Conservation (phyloP, 2,888 invertebrate species). For the Cenopis cana region DNA sequence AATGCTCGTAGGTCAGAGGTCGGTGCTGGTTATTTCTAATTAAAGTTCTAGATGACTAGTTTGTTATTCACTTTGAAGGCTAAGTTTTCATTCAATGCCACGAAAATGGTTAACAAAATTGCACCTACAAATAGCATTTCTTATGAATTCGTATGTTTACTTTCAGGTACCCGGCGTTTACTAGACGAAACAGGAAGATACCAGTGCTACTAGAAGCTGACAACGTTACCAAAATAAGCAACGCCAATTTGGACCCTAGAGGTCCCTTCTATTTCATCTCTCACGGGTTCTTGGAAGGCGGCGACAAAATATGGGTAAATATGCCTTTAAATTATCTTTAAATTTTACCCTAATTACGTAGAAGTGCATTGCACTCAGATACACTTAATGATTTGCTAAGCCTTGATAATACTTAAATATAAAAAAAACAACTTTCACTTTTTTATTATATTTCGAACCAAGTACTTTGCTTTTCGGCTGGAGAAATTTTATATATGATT, state of each 20-base stretch:
- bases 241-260: conserved; percentile 86
- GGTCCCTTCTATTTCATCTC: conserved; percentile 90
- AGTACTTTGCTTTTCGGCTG: no score
- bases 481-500: no score
- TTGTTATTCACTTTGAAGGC: not conserved
- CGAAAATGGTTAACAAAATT: not conserved
- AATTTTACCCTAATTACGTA: no score
- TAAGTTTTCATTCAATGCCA: not conserved
- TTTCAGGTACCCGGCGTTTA: conserved; percentile 81
- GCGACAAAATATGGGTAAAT: conserved; percentile 91
- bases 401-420: no score
- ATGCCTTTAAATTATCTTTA: not conserved
- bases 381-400: no score
- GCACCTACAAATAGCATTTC: not conserved
- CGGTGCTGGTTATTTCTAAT: conserved; percentile 9
- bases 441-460: no score
- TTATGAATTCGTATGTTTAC: not conserved
- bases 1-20: conserved; percentile 24
- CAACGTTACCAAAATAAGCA: conserved; percentile 86
- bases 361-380: no score
- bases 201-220: conserved; percentile 88
- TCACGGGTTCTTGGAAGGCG: conserved; percentile 95
- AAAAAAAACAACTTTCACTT: no score
- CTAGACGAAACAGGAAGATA: conserved; percentile 85
- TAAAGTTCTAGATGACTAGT: not conserved